Evolutionary conservation across 2,797 vertebrate species (phyloP).

Genomic region (Austrolebias charrua): DNA sequence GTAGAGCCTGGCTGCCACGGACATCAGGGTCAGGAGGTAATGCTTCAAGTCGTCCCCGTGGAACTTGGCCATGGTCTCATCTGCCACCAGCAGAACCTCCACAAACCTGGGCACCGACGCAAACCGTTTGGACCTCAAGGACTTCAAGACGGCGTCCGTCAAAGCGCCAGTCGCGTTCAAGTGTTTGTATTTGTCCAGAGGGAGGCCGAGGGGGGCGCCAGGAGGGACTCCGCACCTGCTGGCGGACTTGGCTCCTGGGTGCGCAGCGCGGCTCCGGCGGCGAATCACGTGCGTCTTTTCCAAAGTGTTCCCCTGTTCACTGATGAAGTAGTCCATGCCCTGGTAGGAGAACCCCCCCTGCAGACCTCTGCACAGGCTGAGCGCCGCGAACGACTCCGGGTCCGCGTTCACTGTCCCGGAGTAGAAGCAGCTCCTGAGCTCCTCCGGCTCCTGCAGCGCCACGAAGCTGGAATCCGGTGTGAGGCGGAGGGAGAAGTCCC

Average conservation of each 20-base stretch:
- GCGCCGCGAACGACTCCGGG: constrained; percentile 85
- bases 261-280: constrained; percentile 71
- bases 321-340: constrained; percentile 89
- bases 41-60: constrained; percentile 93
- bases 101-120: constrained; percentile 91
- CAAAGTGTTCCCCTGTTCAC: constrained; percentile 45
- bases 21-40: constrained; percentile 94
- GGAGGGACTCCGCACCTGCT: constrained; percentile 89
- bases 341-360: constrained; percentile 87
- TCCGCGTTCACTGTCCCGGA: constrained; percentile 92
- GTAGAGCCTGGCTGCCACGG: constrained; percentile 93
- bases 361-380: constrained; percentile 91
- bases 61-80: constrained; percentile 94
- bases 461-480: constrained; percentile 87
- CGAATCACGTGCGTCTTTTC: constrained; percentile 82
- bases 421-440: constrained; percentile 87
- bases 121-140: constrained; percentile 86
- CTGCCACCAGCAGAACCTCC: constrained; percentile 95
- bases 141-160: constrained; percentile 63
- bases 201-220: constrained; percentile 75
- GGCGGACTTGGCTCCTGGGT: constrained; percentile 64
- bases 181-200: constrained; percentile 83
- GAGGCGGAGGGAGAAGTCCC: constrained; percentile 88
- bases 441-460: constrained; percentile 70
- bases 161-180: constrained; percentile 52